phyloP scores from a whole-genome alignment of 1,140 invertebrate genomes.

The Drosophila punjabiensis region DNA sequence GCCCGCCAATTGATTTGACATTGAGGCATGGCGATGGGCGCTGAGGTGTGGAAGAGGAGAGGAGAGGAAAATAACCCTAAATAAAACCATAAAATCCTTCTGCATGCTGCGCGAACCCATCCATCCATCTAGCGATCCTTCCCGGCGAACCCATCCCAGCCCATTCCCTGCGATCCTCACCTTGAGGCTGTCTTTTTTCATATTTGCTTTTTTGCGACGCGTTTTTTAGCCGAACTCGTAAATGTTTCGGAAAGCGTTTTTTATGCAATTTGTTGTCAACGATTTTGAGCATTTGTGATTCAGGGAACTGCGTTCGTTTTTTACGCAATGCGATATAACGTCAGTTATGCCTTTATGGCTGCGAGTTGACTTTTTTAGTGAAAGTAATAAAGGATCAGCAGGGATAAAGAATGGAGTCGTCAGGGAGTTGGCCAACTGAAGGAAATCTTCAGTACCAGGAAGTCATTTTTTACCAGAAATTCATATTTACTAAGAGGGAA shows the following conservation, averaged over 20 bases:
- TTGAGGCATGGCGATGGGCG: slow-evolving; percentile 52
- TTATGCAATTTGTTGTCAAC: slow-evolving; percentile 82
- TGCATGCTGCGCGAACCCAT: slow-evolving; percentile 71
- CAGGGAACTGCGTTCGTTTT: slow-evolving; percentile 74
- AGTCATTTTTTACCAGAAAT: slow-evolving; percentile 14
- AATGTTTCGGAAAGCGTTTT: slow-evolving; percentile 70
- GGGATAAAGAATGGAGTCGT: slow-evolving; percentile 25
- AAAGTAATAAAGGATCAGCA: slow-evolving; percentile 52
- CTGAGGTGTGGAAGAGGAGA: not conserved
- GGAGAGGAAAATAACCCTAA: slow-evolving; percentile 73
- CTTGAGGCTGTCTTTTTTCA: slow-evolving; percentile 43
- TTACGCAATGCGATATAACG: slow-evolving; percentile 77
- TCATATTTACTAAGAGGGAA: not conserved
- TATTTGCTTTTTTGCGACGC: slow-evolving; percentile 8
- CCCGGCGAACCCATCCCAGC: slow-evolving; percentile 30
- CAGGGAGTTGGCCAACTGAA: not conserved
- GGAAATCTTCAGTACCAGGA: slow-evolving; percentile 43
- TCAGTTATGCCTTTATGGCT: slow-evolving; percentile 58
- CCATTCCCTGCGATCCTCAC: slow-evolving; percentile 39
- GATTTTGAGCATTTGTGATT: slow-evolving; percentile 24
- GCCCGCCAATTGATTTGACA: slow-evolving; percentile 82
- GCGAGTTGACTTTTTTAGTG: slow-evolving; percentile 76
- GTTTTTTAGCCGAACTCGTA: slow-evolving; percentile 76
- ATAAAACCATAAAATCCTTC: slow-evolving; percentile 85
- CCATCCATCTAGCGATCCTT: slow-evolving; percentile 29